A percentile compares a stretch with the other conserved stretches of the same genome.
Evolutionary conservation across 2,797 vertebrate species (phyloP).

Genomic region (Chiroxiphia lanceolata): DNA sequence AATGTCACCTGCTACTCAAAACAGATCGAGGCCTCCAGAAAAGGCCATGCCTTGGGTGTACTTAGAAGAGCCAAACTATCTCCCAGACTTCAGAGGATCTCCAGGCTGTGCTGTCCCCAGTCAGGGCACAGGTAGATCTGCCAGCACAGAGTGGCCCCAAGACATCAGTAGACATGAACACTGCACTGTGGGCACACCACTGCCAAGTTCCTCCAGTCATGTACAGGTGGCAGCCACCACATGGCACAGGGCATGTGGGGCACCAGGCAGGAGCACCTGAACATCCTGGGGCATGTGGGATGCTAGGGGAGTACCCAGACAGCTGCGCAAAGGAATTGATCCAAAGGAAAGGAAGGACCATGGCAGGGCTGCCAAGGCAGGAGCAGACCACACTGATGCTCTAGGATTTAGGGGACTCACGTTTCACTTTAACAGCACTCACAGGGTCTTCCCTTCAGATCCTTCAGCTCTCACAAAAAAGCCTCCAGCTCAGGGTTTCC

Average conservation of each 20-base stretch:
- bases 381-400: not conserved
- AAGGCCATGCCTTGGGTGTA: not conserved
- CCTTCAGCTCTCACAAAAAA: not conserved
- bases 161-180: not conserved
- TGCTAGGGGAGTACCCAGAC: not conserved
- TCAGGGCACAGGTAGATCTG: not conserved
- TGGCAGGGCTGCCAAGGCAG: not conserved
- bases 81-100: not conserved
- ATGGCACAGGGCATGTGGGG: fast-evolving
- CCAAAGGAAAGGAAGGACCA: not conserved
- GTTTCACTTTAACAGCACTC: not conserved
- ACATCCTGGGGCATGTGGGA: not conserved
- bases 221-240: fast-evolving
- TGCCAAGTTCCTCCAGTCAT: not conserved
- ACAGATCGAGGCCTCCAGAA: not conserved
- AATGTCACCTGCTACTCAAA: not conserved
- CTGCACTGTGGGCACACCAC: not conserved
- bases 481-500: not conserved
- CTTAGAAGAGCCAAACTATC: not conserved
- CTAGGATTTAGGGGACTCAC: not conserved
- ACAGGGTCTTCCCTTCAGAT: not conserved
- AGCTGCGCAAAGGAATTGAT: not conserved
- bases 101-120: not conserved
- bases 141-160: not conserved
- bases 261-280: not conserved